phyloP scores from a whole-genome alignment of 2,113 vertebrate genomes.

The Anolis sagrei region DNA sequence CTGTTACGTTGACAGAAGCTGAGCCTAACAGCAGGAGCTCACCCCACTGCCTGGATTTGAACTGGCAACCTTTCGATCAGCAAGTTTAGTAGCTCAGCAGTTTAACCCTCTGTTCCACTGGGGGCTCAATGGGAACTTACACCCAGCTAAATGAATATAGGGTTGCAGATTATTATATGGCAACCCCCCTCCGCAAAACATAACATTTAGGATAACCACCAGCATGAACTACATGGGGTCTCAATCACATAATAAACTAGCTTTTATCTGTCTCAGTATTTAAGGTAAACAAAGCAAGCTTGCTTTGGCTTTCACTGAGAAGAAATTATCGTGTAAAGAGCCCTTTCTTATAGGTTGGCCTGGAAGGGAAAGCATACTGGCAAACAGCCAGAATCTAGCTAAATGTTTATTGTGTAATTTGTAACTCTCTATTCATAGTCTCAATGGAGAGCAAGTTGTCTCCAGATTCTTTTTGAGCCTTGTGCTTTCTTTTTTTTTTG shows the following conservation, averaged over 20 bases:
- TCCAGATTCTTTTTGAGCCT: slow-evolving; percentile 71
- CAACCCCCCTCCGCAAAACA: neutral
- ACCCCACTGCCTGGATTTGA: no score
- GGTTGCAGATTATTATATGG: neutral
- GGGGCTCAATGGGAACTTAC: neutral
- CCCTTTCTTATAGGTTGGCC: neutral
- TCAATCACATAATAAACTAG: neutral
- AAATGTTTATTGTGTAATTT: slow-evolving; percentile 83
- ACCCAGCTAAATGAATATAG: neutral
- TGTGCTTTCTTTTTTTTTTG: slow-evolving; percentile 36
- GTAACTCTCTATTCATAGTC: slow-evolving; percentile 77
- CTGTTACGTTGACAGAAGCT: no score
- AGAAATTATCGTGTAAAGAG: slow-evolving; percentile 3
- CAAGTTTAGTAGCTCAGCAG: no score
- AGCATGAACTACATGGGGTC: neutral
- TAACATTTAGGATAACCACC: slow-evolving; percentile 1
- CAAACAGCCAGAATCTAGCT: slow-evolving; percentile 68
- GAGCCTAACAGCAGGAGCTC: no score
- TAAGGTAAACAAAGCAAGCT: neutral
- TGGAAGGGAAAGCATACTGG: slow-evolving; percentile 33
- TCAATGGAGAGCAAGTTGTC: slow-evolving; percentile 67
- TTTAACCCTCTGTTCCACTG: no score
- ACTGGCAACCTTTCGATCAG: no score
- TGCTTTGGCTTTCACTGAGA: slow-evolving; percentile 13
- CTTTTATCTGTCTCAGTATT: slow-evolving; percentile 11